Evolutionary conservation across 2,113 vertebrate species (phyloP).

Genomic region (Mesitornis unicolor): DNA sequence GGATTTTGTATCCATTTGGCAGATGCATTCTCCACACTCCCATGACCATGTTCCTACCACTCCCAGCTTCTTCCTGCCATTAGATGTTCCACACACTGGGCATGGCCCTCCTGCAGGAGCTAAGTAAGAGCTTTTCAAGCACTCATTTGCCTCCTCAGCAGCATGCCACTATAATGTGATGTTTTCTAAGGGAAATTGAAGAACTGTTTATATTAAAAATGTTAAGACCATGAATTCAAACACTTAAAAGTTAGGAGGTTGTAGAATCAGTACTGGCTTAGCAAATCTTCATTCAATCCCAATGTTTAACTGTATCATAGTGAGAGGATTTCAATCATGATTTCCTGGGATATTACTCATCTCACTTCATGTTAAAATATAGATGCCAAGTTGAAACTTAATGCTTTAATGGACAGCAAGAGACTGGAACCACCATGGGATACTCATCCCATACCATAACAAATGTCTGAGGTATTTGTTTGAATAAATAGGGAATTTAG

Average conservation of each 20-base stretch:
- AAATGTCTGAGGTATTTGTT: background rate
- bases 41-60: background rate
- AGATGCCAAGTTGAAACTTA: background rate
- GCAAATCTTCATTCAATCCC: background rate
- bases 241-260: background rate
- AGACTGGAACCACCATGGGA: background rate
- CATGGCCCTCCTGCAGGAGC: background rate
- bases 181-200: background rate
- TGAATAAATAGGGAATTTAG: background rate
- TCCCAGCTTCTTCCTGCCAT: background rate
- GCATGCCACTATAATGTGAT: fast-evolving
- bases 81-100: background rate
- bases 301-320: background rate
- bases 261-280: background rate
- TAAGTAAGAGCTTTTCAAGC: background rate
- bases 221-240: background rate
- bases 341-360: background rate
- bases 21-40: background rate
- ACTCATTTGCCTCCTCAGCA: background rate
- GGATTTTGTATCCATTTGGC: background rate
- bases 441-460: background rate
- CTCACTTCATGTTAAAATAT: background rate
- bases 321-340: background rate
- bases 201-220: background rate
- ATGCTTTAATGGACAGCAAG: background rate